phyloP scores from a whole-genome alignment of 2,797 vertebrate genomes.

The Xenopus petersii region DNA sequence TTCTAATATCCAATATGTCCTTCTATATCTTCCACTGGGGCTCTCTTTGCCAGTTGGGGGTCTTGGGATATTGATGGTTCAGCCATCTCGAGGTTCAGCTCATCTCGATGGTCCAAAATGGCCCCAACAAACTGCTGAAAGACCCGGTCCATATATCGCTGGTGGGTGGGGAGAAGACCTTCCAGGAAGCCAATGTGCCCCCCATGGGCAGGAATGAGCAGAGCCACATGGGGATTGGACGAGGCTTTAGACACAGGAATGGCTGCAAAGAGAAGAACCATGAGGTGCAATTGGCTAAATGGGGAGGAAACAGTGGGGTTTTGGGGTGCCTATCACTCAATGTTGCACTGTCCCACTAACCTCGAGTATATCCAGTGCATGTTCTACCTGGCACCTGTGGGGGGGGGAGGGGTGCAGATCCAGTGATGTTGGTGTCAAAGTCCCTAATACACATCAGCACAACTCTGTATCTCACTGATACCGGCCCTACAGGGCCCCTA shows the following conservation, averaged over 20 bases:
- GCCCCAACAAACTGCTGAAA: slow-evolving; percentile 71
- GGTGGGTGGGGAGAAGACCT: slow-evolving; percentile 69
- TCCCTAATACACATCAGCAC: too few relatives aligned
- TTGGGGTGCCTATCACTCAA: too few relatives aligned
- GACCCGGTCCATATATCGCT: slow-evolving; percentile 73
- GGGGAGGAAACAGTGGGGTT: too few relatives aligned
- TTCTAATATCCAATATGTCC: too few relatives aligned
- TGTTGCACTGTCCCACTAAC: too few relatives aligned
- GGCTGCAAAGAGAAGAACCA: slow-evolving; percentile 56
- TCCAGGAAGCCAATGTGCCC: slow-evolving; percentile 83
- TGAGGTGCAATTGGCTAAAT: neutral
- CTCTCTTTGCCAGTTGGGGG: too few relatives aligned
- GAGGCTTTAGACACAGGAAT: slow-evolving; percentile 63
- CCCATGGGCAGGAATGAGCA: slow-evolving; percentile 71
- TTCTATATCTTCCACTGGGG: too few relatives aligned
- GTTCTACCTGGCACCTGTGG: too few relatives aligned
- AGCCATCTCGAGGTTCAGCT: slow-evolving; percentile 56
- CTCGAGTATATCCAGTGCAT: too few relatives aligned
- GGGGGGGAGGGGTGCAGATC: neutral
- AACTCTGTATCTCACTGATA: too few relatives aligned
- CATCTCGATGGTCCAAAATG: slow-evolving; percentile 64
- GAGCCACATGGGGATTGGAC: slow-evolving; percentile 61
- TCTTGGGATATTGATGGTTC: neutral
- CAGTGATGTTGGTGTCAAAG: too few relatives aligned
- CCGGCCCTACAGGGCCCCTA: too few relatives aligned